Base-by-base conservation (phyloP, 1,140 invertebrate genomes). In the Solen grandis region DNA sequence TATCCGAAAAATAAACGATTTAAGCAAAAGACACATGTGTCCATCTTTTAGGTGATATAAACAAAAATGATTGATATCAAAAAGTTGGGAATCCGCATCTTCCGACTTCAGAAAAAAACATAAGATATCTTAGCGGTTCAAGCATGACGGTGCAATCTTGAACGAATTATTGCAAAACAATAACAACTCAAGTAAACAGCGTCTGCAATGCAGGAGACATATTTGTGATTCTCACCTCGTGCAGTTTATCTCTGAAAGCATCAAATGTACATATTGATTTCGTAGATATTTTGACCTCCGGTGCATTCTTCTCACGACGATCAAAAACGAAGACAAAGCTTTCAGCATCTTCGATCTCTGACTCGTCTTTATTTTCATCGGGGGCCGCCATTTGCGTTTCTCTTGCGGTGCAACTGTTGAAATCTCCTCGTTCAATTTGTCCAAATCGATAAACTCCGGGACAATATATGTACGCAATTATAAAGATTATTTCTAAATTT, bases 291-390 rank as follows among this genome's bases (percentile, higher is more conserved):
- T 89, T 89, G 22, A 87, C 74, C 65, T 90, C 89, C 25, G 89
- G 88, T 60, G 82, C 75, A 78, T 86, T 86, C n/a, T 78, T 82
- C 50, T 86, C 76, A 68, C 90, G 55, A 27, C 90, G 85, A 81
- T 91, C 90, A 84, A 86, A 90, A 22, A 91, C 82, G 77, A 84
- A 91, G 81, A 91, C 87, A 86, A 87, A 88, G 35, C 83, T 84
- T 83, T 88, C 86, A 25, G 88, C 87, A 5, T 88, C 84, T 31
- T 86, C 85, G 13, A 81, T 66, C 46, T 83, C 29, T 27, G 80
- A 27, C 41, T 72, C 85, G 33, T 62, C 77, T 60, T 83, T 87
- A n/a, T n/a, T n/a, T n/a, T n/a, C n/a, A n/a, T n/a, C n/a, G 76
- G 66, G 63, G 55, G 70, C 38, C 72, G 72, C 66, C 65, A 63